These are phyloP conservation scores for Hyperopisus bebe DNA, from an alignment of 2,113 vertebrate species.

Conservation along the genomic window DNA sequence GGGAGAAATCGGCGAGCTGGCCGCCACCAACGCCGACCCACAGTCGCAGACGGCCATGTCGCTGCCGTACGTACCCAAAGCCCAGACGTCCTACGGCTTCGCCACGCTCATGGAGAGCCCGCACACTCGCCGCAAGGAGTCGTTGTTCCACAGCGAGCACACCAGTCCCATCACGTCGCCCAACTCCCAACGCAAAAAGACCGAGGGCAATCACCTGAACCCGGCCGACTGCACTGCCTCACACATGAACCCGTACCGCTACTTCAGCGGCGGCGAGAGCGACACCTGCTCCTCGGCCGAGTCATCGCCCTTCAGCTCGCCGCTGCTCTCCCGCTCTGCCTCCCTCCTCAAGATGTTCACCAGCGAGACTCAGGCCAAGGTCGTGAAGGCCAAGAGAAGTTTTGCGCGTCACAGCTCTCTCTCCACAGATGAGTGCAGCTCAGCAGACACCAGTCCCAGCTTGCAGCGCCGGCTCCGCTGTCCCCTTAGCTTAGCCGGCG, in stretches of 20 bases:
- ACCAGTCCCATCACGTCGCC: conserved; percentile 79
- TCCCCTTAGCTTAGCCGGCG: conserved; percentile 41
- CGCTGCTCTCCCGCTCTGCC: conserved; percentile 82
- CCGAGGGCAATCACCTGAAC: conserved; percentile 52
- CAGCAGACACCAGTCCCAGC: conserved; percentile 83
- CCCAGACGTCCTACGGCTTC: conserved; percentile 90
- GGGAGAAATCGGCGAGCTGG: conserved; percentile 38
- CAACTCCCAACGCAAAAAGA: conserved; percentile 59
- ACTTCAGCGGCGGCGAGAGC: conserved; percentile 88
- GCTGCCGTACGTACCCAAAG: conserved; percentile 84
- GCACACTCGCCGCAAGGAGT: conserved; percentile 89
- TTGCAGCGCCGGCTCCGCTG: conserved; percentile 68
- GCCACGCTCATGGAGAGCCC: conserved; percentile 89
- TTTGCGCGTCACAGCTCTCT: conserved; percentile 22
- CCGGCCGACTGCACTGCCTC: conserved; percentile 63
- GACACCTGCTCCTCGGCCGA: conserved; percentile 93
- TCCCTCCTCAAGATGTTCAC: conserved; percentile 89
- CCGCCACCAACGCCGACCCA: conserved; percentile 69
- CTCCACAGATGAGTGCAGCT: conserved; percentile 76
- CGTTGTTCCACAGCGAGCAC: conserved; percentile 87
- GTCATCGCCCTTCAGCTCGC: conserved; percentile 88
- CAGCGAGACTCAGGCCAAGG: conserved; percentile 78
- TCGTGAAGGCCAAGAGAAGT: conserved; percentile 16
- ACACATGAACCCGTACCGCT: conserved; percentile 81
- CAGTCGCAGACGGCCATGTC: conserved; percentile 85